Evolutionary conservation across 2,113 vertebrate genomes (phyloP).

Genomic region (Erythrolamprus reginae): DNA sequence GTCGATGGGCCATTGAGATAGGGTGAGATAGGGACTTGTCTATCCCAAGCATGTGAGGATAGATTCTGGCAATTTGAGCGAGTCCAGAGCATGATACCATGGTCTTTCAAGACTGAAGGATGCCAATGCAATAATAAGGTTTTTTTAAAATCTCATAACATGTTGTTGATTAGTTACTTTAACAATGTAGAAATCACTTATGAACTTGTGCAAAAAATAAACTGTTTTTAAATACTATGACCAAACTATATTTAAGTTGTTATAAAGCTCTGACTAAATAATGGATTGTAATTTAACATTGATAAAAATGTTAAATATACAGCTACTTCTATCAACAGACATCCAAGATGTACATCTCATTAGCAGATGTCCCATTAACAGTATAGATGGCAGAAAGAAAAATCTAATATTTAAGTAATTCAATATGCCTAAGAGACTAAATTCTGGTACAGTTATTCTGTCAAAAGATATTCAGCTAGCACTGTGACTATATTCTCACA

Average conservation of each 20-base stretch:
- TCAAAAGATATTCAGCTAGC: conserved; percentile 46
- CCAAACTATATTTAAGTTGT: neutral
- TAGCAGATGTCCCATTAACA: conserved; percentile 16
- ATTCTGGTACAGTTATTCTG: conserved; percentile 53
- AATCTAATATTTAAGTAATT: conserved; percentile 61
- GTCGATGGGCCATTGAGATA: no score
- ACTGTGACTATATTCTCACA: conserved; percentile 51
- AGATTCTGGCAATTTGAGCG: no score
- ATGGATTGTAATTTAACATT: conserved; percentile 2
- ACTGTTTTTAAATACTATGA: neutral
- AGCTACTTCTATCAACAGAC: conserved; percentile 29
- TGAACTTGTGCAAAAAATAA: neutral
- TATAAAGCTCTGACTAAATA: neutral
- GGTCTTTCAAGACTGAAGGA: no score
- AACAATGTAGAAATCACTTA: neutral
- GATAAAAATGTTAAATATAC: neutral
- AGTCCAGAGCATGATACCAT: no score
- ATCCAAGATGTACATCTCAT: conserved; percentile 21
- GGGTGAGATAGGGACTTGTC: no score
- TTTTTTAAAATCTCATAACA: neutral
- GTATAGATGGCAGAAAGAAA: conserved; percentile 18
- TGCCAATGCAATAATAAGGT: no score
- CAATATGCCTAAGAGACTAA: conserved; percentile 50
- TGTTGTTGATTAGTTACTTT: neutral
- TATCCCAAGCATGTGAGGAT: no score